Evolutionary conservation across 2,113 vertebrate genomes (phyloP), one percentile per base, ranked within the genome.

Genomic region (Dermatemys mawii): DNA sequence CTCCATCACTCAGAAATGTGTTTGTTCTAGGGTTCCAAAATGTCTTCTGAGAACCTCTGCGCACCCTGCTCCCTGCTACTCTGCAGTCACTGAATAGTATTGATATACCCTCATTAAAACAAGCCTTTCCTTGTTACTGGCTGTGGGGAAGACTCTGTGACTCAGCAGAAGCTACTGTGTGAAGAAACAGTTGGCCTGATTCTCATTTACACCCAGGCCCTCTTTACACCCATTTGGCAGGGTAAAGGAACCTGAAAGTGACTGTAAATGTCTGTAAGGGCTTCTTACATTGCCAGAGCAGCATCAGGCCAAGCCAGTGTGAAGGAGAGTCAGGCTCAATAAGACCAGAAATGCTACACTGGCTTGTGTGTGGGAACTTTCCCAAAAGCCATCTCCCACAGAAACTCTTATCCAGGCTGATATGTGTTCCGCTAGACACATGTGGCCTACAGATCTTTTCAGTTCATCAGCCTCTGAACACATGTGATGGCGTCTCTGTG

Each of bases 381-480:
- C 93, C 92, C 88, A 83, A 83, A 96, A 96, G 70, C 35, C 87
- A 95, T 84, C 92, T 95, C 89, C 75, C 83, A 95, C 90, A 94
- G 96, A 94, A 93, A 83, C 84, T 78, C 82, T 83, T 60, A 78
- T 92, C 90, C 79, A 86, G 86, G 54, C 86, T 90, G 88, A 32
- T 81, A 87, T 53, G 91, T 1, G 0, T 94, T 94, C 81, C 46
- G 24, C 75, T 80, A 83, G 76, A 21, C 89, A 93, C 98, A 98
- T 97, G 87, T 97, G 98, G 98, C 95, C 53, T 38, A 86, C 98
- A 98, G 98, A 98, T 57, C 96, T 93, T 76, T 92, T 24, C 83
- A 76, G 80, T 89, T 96, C 93, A 80, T 94, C 88, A 95, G 93
- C 91, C 96, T 96, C 87, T 86, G 67, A 96, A 96, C 96, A 97